A percentile compares a stretch with the other conserved stretches of the same genome.
phyloP scores from a whole-genome alignment of 2,797 vertebrate species.

The Podargus strigoides region DNA sequence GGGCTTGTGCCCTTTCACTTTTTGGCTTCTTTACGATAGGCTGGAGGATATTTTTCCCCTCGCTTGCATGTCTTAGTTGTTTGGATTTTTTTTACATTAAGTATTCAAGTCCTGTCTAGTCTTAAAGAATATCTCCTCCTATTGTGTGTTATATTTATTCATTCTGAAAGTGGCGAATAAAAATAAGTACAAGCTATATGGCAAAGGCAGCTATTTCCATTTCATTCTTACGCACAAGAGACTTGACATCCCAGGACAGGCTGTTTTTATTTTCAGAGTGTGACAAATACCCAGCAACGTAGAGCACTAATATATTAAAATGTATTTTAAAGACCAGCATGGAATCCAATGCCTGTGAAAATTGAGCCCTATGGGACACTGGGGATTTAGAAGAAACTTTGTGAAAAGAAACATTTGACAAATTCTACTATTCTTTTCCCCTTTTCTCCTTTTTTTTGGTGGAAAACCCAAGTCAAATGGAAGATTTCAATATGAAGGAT shows the following conservation, averaged over 20 bases:
- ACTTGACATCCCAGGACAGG: conserved; percentile 23
- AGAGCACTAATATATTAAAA: background rate
- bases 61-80: background rate
- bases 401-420: background rate
- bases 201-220: conserved; percentile 49
- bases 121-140: conserved; percentile 34
- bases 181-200: conserved; percentile 33
- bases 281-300: conserved; percentile 16
- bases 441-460: background rate
- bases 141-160: conserved; percentile 41
- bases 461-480: background rate
- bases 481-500: background rate
- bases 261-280: conserved; percentile 33
- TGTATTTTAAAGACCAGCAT: background rate
- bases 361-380: background rate
- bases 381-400: background rate
- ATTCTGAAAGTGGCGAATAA: conserved; percentile 46
- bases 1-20: background rate
- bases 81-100: background rate
- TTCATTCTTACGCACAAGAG: conserved; percentile 26
- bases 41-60: background rate
- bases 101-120: background rate
- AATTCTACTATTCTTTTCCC: background rate
- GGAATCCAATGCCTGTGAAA: background rate
- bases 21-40: background rate